Evolutionary conservation across 2,888 invertebrate species (phyloP), one percentile per base, ranked within the genome.

Genomic region (Dryobotodes eremita): DNA sequence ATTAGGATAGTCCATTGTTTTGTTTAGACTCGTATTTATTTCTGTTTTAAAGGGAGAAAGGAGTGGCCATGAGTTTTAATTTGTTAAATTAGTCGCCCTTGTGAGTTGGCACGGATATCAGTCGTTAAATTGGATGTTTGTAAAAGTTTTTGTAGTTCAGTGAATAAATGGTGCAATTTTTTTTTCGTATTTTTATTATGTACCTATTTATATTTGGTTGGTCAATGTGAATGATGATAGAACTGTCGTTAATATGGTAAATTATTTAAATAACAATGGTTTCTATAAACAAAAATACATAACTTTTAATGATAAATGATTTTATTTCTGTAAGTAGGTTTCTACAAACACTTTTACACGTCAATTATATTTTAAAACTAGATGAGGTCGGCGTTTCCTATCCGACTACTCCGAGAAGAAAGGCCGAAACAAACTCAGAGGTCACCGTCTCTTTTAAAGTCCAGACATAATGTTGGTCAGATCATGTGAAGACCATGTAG

Each of bases 1-100:
- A n/a, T n/a, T n/a, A n/a, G n/a, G n/a, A n/a, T 75, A 66, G 71
- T 20, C 70, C 64, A 82, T 86, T 86, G 80, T 87, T 70, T 77
- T 26, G 1, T n/a, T 50, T 50, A 26, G 17, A 4, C 13, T 69
- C 13, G 20, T 74, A 66, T 71, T 85, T 80, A 77, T 77, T 69
- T 66, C 7, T 36, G 11, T 26, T 70, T 42, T 36, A 17, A 74
- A 80, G 70, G 71, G 70, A 73, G 76, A 84, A 62, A 86, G 81
- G 73, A 6, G 61, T 66, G 82, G 42, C 80, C 79, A 53, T 77
- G 86, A 59, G 15, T 15, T 57, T 57, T 66, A 61, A 61, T 57
- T 65, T 64, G 17, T 59, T 64, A 74, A 61, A 61, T 77, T 75
- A 68, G 15, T n/a, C 57, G 74, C 74, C 85, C 70, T 85, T 84